These are phyloP conservation scores for Myiopsitta monachus DNA, from an alignment of 2,113 vertebrate species.

Conservation along the genomic window DNA sequence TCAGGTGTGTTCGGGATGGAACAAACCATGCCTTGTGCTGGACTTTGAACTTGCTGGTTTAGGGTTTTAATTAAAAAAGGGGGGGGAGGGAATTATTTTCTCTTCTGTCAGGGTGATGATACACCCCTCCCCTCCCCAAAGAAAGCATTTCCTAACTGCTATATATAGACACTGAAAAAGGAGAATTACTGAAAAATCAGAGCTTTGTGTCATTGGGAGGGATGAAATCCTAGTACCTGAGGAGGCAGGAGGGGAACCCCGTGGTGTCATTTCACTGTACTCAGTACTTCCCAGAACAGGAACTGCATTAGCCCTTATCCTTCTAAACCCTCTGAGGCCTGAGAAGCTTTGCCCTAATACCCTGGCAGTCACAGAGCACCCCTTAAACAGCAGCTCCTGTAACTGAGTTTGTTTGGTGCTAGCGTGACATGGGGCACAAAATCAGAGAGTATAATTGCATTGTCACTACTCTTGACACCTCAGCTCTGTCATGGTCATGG, in stretches of 20 bases:
- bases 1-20: neutral
- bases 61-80: neutral
- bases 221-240: neutral
- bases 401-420: neutral
- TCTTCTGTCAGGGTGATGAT: neutral
- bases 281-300: neutral
- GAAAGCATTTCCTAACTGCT: neutral
- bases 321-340: neutral
- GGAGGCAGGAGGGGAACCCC: neutral
- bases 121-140: neutral
- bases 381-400: neutral
- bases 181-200: neutral
- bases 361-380: neutral
- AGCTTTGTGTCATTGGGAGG: neutral
- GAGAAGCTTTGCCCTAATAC: fast-evolving
- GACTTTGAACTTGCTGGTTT: neutral
- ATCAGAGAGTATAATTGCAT: neutral
- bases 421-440: neutral
- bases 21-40: neutral
- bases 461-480: neutral
- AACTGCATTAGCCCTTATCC: neutral
- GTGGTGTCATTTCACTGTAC: neutral
- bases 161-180: neutral
- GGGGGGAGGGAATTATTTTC: neutral
- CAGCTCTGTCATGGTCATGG: neutral